A percentile compares a stretch with the other conserved stretches of the same genome.
These are phyloP conservation scores for Sitta carolinensis DNA, from an alignment of 2,797 vertebrate genomes.

Conservation along the genomic window DNA sequence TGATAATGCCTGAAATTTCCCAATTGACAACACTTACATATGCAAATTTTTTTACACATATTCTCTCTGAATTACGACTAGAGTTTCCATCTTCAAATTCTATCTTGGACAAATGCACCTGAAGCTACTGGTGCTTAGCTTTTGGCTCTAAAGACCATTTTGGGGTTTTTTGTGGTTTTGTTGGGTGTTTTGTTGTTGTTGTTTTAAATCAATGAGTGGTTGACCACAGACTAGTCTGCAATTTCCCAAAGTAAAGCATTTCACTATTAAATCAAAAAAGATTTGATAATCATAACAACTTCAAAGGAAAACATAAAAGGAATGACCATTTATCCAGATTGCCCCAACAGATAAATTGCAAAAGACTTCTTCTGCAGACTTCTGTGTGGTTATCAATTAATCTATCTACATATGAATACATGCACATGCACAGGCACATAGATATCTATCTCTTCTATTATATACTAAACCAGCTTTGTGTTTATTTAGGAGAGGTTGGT, in stretches of 20 bases:
- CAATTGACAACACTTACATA: neutral
- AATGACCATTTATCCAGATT: neutral
- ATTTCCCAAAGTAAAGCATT: neutral
- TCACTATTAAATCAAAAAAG: neutral
- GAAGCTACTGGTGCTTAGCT: neutral
- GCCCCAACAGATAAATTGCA: neutral
- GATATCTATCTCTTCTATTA: conserved; percentile 14
- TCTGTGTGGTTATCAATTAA: conserved; percentile 42
- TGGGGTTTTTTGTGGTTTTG: neutral
- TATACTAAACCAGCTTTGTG: neutral
- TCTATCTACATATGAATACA: neutral
- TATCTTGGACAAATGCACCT: neutral
- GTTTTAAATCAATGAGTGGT: neutral
- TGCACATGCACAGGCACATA: conserved; percentile 26
- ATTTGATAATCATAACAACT: neutral
- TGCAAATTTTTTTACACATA: neutral
- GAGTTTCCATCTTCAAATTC: neutral
- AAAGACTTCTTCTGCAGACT: neutral
- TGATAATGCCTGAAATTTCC: neutral
- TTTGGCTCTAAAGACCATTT: neutral
- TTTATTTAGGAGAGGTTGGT: neutral
- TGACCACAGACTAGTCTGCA: neutral
- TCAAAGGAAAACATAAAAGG: neutral
- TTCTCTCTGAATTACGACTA: neutral
- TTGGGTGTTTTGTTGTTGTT: neutral